A percentile compares a stretch with the other conserved stretches of the same genome.
phyloP scores from a whole-genome alignment of 2,888 invertebrate species.

The Xestia ashworthii region DNA sequence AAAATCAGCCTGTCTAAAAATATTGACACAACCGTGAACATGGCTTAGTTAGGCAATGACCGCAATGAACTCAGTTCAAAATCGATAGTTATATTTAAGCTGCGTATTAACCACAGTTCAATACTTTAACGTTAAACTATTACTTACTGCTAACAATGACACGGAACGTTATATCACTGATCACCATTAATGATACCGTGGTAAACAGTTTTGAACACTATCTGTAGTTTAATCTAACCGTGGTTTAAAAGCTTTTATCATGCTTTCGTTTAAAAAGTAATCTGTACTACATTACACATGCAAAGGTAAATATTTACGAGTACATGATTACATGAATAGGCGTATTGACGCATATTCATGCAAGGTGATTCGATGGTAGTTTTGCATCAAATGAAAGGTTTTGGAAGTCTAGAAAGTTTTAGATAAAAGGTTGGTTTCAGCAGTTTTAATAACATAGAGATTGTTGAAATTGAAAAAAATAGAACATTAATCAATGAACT shows the following conservation, averaged over 20 bases:
- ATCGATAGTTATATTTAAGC: conserved; percentile 13
- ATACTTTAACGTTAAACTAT: conserved; percentile 34
- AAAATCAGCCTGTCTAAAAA: not conserved
- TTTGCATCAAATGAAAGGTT: not conserved
- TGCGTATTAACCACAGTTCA: conserved; percentile 7
- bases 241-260: conserved; percentile 70
- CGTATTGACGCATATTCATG: not conserved
- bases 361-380: conserved; percentile 11
- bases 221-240: conserved; percentile 54
- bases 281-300: not conserved
- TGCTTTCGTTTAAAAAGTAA: conserved; percentile 49
- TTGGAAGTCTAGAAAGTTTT: not conserved
- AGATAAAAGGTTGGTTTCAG: not conserved
- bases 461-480: no score
- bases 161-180: conserved; percentile 29
- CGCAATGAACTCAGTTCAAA: conserved; percentile 22
- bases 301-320: conserved; percentile 21
- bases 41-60: conserved; percentile 20
- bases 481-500: not conserved
- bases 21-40: not conserved
- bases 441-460: not conserved
- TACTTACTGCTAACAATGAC: conserved; percentile 46
- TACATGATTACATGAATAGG: not conserved
- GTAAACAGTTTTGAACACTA: conserved; percentile 38
- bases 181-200: conserved; percentile 29